Base-by-base conservation (phyloP, 2,113 vertebrate species). In the Aviceda subcristata region DNA sequence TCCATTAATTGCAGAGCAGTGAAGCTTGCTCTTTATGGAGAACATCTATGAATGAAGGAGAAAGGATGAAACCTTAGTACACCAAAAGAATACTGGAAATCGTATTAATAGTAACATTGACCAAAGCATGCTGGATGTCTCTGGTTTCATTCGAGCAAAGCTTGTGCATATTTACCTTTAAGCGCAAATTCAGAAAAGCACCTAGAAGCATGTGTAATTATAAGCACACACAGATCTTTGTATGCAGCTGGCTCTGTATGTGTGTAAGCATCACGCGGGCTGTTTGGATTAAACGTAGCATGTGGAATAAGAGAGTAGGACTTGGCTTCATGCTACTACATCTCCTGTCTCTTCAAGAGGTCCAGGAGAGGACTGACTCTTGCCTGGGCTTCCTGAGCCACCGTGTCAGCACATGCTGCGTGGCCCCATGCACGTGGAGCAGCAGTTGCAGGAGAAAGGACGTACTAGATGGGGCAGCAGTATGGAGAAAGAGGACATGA, bases 401-500 rank as follows among this genome's bases (percentile, higher is more conserved):
- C 16, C 3, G 5, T 1, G 3, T 6, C 3, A 1, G 26, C n/a
- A 12, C 3, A 2, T 24, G 69, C 34, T 13, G 29, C 11, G 0
- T 3, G 48, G 26, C 68, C n/a, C 30, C 5, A 3, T 26, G 38
- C 46, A 6, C 1, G 5, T 9, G 48, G 45, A 55, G 2, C 17
- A 9, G 29, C 16, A 4, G 19, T 7, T 7, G 34, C 9, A 11
- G 48, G 21, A 38, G 38, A 36, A 27, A 3, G 51, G 20, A 26
- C 0, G 0, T 9, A 3, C 12, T 7, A 5, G 12, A 23, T 3
- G 8, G 43, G 51, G 43, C 38, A 29, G 38, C 0, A 4, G 13
- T 20, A 4, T 14, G 59, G 21, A 1, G 11, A 12, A 27, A 30
- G 36, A 67, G 59, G 41, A 18, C 4, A 0, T 30, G 0, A 15